phyloP scores from a whole-genome alignment of 1,140 invertebrate species.

The Heliconius eleuchia region DNA sequence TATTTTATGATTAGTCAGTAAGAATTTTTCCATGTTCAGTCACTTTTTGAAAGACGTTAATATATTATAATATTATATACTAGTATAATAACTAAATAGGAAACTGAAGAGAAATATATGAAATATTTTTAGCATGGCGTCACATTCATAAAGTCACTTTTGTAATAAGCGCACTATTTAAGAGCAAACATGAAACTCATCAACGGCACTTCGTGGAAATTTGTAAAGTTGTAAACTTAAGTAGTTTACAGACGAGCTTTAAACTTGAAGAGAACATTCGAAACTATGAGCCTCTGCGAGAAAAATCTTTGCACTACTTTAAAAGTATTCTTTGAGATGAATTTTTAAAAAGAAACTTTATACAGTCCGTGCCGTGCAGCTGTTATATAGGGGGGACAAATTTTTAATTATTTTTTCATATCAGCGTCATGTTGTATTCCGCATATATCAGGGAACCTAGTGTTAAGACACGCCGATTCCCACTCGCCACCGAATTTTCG shows the following conservation, averaged over 20 bases:
- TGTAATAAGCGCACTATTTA: constrained; percentile 8
- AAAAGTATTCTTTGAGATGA: constrained; percentile 5
- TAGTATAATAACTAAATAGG: not conserved
- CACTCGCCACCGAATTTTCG: too few relatives aligned
- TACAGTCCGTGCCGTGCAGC: not conserved
- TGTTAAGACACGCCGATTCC: too few relatives aligned
- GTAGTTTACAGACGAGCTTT: constrained; percentile 2
- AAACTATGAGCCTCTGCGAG: constrained; percentile 12
- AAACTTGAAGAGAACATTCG: constrained; percentile 10
- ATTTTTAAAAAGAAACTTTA: constrained; percentile 3
- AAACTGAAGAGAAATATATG: not conserved
- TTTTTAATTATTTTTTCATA: not conserved
- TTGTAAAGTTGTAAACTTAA: constrained; percentile 15
- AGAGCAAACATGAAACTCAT: constrained; percentile 11
- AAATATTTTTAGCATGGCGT: not conserved
- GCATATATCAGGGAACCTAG: too few relatives aligned
- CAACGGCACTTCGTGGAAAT: constrained; percentile 11
- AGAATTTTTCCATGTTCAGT: too few relatives aligned
- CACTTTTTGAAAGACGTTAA: not conserved
- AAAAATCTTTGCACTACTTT: constrained; percentile 14
- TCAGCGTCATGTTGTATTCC: too few relatives aligned
- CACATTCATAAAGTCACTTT: not conserved
- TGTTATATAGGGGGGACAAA: not conserved
- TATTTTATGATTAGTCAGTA: too few relatives aligned
- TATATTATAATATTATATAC: not conserved